These are phyloP conservation scores for Gymnarchus niloticus DNA, from an alignment of 2,113 vertebrate species.

Conservation along the genomic window DNA sequence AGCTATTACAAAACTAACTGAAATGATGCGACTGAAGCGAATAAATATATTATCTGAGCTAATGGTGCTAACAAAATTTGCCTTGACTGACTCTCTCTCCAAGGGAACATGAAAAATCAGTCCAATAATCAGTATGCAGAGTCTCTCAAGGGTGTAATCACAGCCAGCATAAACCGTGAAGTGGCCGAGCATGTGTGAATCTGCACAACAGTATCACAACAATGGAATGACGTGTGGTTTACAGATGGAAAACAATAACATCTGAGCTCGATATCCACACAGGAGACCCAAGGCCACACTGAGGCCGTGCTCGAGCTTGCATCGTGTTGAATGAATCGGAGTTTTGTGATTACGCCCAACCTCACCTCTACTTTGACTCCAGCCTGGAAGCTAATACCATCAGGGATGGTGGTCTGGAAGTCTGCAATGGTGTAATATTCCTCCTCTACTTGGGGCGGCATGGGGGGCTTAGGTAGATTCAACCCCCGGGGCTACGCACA, in stretches of 20 bases:
- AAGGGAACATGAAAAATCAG: neutral
- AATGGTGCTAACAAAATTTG: neutral
- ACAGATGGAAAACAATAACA: neutral
- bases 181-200: neutral
- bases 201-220: no score
- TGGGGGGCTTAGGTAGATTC: slow-evolving; percentile 87
- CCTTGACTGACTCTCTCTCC: no score
- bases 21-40: neutral
- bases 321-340: neutral
- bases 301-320: neutral
- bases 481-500: slow-evolving; percentile 78
- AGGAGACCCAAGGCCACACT: neutral
- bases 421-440: slow-evolving; percentile 97
- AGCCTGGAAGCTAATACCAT: slow-evolving; percentile 96
- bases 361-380: slow-evolving; percentile 94
- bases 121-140: no score
- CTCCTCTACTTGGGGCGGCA: slow-evolving; percentile 90
- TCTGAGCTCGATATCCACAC: neutral
- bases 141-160: slow-evolving; percentile 2
- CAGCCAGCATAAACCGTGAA: neutral
- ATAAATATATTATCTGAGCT: neutral
- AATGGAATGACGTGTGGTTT: neutral
- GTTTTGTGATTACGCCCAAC: neutral
- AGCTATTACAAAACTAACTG: neutral
- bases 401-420: slow-evolving; percentile 96